These are phyloP conservation scores for Polyergus mexicanus DNA, from an alignment of 1,140 invertebrate species.

Conservation along the genomic window DNA sequence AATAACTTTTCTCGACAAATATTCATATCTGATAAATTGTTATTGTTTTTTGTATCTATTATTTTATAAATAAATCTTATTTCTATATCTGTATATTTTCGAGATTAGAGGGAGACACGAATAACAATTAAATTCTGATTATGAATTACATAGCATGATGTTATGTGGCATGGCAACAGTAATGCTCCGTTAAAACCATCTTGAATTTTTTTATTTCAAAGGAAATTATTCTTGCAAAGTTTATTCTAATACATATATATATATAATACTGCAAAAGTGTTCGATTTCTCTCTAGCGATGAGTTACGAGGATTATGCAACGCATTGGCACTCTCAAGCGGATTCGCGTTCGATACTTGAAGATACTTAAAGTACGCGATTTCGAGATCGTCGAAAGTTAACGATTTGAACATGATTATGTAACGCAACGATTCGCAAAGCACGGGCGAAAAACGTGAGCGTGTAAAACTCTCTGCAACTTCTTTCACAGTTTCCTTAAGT, in stretches of 20 bases:
- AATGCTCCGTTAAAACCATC: neutral
- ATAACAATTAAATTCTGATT: neutral
- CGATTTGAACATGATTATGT: slow-evolving; percentile 24
- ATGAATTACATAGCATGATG: neutral
- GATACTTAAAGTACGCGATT: slow-evolving; percentile 18
- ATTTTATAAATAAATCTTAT: neutral
- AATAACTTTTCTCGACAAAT: neutral
- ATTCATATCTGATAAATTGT: neutral
- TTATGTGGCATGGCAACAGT: neutral
- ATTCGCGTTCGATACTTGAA: slow-evolving; percentile 22
- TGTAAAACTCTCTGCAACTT: slow-evolving; percentile 21
- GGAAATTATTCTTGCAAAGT: neutral
- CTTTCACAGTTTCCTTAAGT: slow-evolving; percentile 29
- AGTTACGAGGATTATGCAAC: slow-evolving; percentile 9
- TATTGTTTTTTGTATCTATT: neutral
- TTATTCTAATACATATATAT: neutral
- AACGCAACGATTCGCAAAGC: slow-evolving; percentile 2
- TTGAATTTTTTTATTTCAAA: neutral
- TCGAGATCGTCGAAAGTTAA: slow-evolving; percentile 8
- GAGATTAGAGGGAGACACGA: neutral
- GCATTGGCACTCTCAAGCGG: neutral
- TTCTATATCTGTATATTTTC: neutral
- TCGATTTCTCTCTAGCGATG: slow-evolving; percentile 26
- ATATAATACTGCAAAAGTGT: neutral
- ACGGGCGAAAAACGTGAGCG: slow-evolving; percentile 5